Conservation (phyloP, 35 echinoderm and acorn worm genomes). For the Diadema setosum region DNA sequence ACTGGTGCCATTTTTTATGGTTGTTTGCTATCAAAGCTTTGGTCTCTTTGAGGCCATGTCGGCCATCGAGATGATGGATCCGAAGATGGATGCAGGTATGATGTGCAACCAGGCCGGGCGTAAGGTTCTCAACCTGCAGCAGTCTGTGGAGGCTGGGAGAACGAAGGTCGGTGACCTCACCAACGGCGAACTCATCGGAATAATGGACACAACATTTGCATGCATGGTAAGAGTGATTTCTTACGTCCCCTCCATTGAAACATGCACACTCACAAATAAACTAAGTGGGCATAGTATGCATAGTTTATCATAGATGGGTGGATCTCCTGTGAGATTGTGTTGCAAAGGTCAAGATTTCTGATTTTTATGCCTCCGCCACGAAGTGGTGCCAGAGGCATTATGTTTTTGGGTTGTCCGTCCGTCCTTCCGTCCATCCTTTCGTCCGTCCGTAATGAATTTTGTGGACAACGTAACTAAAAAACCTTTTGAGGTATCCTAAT, state of each 20-base stretch:
- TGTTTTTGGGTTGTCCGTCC: no score
- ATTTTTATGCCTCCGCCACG: no score
- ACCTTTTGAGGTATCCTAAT: no score
- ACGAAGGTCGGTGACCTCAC: constrained; percentile 72
- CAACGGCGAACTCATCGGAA: constrained; percentile 74
- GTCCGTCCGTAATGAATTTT: no score
- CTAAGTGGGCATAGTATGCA: no score
- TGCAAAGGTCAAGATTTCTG: no score
- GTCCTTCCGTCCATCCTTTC: no score
- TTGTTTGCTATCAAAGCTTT: constrained; percentile 52
- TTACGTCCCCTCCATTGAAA: neutral
- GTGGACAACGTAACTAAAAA: no score
- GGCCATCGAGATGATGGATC: constrained; percentile 99
- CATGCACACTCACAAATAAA: no score
- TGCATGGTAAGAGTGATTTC: constrained; percentile 65
- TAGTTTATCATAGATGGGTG: no score
- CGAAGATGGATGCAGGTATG: constrained; percentile 99
- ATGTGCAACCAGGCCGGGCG: constrained; percentile 81
- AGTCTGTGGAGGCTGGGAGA: constrained; percentile 68
- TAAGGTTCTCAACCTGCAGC: constrained; percentile 84
- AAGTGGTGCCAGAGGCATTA: no score
- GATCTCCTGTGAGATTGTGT: no score
- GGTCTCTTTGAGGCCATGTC: constrained; percentile 99
- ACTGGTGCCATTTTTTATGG: neutral
- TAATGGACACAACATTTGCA: constrained; percentile 87